These are phyloP conservation scores for Melipona beecheii DNA, from an alignment of 2,888 invertebrate species.

Conservation along the genomic window DNA sequence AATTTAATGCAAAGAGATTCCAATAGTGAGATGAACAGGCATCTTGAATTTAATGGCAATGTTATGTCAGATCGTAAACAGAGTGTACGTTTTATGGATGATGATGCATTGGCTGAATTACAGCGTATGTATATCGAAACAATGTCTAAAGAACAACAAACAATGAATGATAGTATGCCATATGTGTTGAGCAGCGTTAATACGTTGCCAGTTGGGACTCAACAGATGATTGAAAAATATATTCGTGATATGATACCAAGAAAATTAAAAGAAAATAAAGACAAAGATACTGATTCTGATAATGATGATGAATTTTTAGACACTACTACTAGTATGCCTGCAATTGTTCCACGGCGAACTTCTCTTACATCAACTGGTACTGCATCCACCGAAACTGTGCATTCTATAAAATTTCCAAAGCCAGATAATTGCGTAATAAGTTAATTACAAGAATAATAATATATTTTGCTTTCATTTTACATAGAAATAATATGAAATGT, in stretches of 20 bases:
- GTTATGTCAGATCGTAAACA: constrained; percentile 48
- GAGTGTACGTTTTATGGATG: constrained; percentile 69
- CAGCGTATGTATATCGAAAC: constrained; percentile 63
- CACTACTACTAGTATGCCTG: constrained; percentile 78
- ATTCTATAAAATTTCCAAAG: constrained; percentile 54
- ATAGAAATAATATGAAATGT: not conserved
- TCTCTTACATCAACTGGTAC: constrained; percentile 78
- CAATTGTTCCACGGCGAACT: constrained; percentile 66
- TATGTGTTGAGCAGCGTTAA: constrained; percentile 70
- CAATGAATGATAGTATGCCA: constrained; percentile 61
- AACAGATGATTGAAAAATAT: constrained; percentile 78
- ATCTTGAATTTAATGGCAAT: constrained; percentile 42
- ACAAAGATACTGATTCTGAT: constrained; percentile 78
- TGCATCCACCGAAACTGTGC: constrained; percentile 54
- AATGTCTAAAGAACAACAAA: constrained; percentile 30
- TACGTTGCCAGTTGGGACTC: constrained; percentile 68
- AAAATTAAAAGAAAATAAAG: constrained; percentile 66
- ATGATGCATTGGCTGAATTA: constrained; percentile 65
- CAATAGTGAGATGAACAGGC: constrained; percentile 14
- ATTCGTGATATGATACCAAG: constrained; percentile 67
- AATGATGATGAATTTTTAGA: constrained; percentile 82
- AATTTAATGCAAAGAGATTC: constrained; percentile 22
- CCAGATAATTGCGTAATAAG: constrained; percentile 55
- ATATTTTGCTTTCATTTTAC: not conserved
- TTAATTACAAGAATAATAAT: constrained; percentile 36